Evolutionary conservation across 2,797 vertebrate genomes (phyloP).

Genomic region (Austrolebias charrua): DNA sequence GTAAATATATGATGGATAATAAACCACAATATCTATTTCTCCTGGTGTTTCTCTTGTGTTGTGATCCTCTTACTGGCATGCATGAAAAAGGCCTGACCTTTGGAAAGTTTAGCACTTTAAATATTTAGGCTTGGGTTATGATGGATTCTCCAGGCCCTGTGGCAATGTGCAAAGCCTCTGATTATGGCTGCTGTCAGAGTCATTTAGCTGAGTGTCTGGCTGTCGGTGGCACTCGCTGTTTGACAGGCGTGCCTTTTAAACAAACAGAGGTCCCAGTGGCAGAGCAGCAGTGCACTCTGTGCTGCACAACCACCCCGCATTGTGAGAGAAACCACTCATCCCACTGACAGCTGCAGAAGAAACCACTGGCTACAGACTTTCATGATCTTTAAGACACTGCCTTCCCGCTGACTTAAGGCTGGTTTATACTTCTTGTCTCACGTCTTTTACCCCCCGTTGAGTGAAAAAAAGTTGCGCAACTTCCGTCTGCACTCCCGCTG

Average conservation of each 20-base stretch:
- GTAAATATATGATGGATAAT: slow-evolving; percentile 40
- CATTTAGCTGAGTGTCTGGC: slow-evolving; percentile 78
- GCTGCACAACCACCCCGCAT: slow-evolving; percentile 71
- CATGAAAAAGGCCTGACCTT: slow-evolving; percentile 83
- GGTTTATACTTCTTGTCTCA: no score
- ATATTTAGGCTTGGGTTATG: slow-evolving; percentile 86
- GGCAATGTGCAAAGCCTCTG: slow-evolving; percentile 82
- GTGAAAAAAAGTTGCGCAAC: no score
- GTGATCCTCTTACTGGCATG: slow-evolving; percentile 67
- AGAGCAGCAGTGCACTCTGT: slow-evolving; percentile 70
- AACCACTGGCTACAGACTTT: slow-evolving; percentile 65
- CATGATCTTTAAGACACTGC: slow-evolving; percentile 50
- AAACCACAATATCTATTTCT: slow-evolving; percentile 39
- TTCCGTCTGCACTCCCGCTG: no score
- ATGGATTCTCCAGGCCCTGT: slow-evolving; percentile 81
- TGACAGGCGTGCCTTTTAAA: slow-evolving; percentile 84
- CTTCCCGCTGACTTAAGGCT: slow-evolving; percentile 49
- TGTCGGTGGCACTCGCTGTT: slow-evolving; percentile 77
- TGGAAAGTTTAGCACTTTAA: slow-evolving; percentile 87
- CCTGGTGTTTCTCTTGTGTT: slow-evolving; percentile 37
- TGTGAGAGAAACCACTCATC: slow-evolving; percentile 77
- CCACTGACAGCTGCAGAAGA: slow-evolving; percentile 74
- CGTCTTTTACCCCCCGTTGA: no score
- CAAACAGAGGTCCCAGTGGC: slow-evolving; percentile 82
- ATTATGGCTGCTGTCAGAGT: slow-evolving; percentile 82